A percentile compares a stretch with the other conserved stretches of the same genome.
These are phyloP conservation scores for Morone saxatilis DNA, from an alignment of 2,113 vertebrate genomes.

Conservation along the genomic window DNA sequence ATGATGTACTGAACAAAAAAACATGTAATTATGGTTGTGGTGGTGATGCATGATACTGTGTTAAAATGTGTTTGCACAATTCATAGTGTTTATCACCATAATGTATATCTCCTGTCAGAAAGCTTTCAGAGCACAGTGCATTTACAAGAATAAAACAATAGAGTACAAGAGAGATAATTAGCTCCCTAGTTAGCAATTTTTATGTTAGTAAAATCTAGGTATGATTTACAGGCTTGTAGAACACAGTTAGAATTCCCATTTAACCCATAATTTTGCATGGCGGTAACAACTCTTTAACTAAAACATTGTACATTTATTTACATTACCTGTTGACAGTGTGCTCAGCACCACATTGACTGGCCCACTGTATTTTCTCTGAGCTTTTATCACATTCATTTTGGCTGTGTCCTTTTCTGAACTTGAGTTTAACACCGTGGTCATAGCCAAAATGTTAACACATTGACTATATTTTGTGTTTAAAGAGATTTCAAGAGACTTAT, in stretches of 20 bases:
- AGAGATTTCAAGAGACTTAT: background rate
- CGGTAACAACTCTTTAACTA: background rate
- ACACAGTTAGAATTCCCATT: conserved; percentile 12
- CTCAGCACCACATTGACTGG: background rate
- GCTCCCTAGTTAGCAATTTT: conserved; percentile 37
- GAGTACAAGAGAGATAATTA: conserved; percentile 51
- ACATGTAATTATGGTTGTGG: conserved; percentile 39
- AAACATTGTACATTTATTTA: background rate
- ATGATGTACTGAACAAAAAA: conserved; percentile 23
- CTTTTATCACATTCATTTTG: background rate
- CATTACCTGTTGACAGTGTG: background rate
- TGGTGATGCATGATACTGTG: conserved; percentile 34
- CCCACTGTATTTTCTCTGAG: background rate
- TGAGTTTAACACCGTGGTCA: background rate
- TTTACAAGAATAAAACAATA: conserved; percentile 40
- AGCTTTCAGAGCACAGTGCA: conserved; percentile 9
- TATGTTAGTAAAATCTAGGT: conserved; percentile 17
- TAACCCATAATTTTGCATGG: conserved; percentile 9
- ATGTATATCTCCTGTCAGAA: conserved; percentile 43
- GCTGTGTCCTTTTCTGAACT: background rate
- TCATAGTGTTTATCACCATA: conserved; percentile 46
- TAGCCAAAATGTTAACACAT: background rate
- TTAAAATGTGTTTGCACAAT: conserved; percentile 50
- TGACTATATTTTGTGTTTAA: background rate
- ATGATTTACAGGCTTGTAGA: conserved; percentile 36